phyloP scores from a whole-genome alignment of 2,888 invertebrate species.

The Caradrina kadenii region DNA sequence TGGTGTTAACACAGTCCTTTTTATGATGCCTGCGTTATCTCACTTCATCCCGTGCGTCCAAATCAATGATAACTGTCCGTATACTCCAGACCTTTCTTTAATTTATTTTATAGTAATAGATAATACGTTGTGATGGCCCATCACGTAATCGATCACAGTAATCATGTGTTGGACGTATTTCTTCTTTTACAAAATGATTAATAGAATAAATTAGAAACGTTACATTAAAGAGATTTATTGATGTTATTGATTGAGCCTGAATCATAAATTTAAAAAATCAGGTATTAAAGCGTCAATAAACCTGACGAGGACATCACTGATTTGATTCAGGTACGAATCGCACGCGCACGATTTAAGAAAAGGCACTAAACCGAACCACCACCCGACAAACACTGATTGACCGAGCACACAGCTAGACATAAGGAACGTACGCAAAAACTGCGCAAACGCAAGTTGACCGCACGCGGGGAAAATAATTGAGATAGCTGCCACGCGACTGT shows the following conservation, averaged over 20 bases:
- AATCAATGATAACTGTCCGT: neutral
- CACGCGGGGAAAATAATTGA: conserved; percentile 64
- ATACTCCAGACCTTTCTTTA: neutral
- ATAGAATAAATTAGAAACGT: conserved; percentile 31
- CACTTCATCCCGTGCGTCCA: too few relatives aligned
- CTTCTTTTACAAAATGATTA: conserved; percentile 8
- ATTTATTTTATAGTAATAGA: conserved; percentile 8
- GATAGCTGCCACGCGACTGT: conserved; percentile 65
- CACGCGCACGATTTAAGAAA: conserved; percentile 34
- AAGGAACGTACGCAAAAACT: conserved; percentile 62
- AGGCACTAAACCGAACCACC: conserved; percentile 68
- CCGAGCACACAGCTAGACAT: conserved; percentile 61
- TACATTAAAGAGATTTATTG: conserved; percentile 33
- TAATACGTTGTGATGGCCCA: conserved; percentile 6
- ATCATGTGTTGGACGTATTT: conserved; percentile 1
- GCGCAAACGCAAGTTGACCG: conserved; percentile 63
- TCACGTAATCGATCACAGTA: conserved; percentile 20
- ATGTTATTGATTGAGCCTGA: conserved; percentile 6
- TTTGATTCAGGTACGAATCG: conserved; percentile 16
- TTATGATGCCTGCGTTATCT: too few relatives aligned
- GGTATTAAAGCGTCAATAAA: conserved; percentile 13
- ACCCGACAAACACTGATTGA: conserved; percentile 68
- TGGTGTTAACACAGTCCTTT: too few relatives aligned
- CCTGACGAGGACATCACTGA: conserved; percentile 21
- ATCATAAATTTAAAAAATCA: conserved; percentile 13